phyloP scores from a whole-genome alignment of 2,797 vertebrate genomes.

The Hirundo rustica region DNA sequence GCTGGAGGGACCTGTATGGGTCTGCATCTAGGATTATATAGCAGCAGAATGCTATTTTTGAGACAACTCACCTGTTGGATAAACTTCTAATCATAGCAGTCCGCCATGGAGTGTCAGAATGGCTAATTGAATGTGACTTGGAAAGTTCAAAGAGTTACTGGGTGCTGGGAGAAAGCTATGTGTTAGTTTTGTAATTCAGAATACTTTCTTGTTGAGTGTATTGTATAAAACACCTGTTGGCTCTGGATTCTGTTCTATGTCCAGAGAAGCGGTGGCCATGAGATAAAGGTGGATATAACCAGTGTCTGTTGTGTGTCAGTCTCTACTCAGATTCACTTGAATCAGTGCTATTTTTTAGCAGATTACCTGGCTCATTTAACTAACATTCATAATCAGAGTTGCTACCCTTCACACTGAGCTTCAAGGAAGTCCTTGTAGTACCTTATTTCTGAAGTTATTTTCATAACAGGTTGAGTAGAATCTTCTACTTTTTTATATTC shows the following conservation, averaged over 20 bases:
- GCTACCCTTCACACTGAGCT: neutral
- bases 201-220: neutral
- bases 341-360: neutral
- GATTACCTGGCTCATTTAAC: neutral
- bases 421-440: neutral
- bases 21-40: neutral
- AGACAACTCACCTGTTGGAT: neutral
- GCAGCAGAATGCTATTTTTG: neutral
- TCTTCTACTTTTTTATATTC: neutral
- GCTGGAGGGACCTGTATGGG: neutral
- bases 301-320: neutral
- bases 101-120: neutral
- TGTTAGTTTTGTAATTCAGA: neutral
- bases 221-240: neutral
- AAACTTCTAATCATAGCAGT: neutral
- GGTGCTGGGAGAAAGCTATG: neutral
- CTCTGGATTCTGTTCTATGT: neutral
- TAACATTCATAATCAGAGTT: neutral
- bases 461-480: neutral
- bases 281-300: neutral
- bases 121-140: neutral
- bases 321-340: neutral
- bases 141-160: neutral
- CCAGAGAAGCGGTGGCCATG: neutral
- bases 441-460: neutral